Base-by-base conservation (phyloP, 2,797 vertebrate genomes). In the Sarcoramphus papa region DNA sequence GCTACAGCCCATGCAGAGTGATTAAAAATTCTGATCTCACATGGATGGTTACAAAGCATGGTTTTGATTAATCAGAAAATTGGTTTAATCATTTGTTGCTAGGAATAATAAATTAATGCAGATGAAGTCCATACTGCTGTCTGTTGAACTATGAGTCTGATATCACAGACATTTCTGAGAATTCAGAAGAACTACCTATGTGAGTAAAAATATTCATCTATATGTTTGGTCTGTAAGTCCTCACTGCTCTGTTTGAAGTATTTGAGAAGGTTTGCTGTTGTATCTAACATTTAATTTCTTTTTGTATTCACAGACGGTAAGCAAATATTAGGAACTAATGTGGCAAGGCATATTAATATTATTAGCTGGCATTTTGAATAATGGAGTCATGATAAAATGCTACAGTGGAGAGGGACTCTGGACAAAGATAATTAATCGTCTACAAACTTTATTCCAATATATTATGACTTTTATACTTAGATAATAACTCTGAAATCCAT, bases 31-130 rank as follows among this genome's bases (percentile, higher is more conserved):
- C 97, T 82, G 73, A 93, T 96, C 97, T 97, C 95, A 93, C 79
- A 93, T 0, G 16, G 79, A 81, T 85, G 75, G 90, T 97, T 98
- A 80, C 83, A 97, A 97, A 96, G 90, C 92, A 96, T 7, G 15
- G 54, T 96, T 98, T 93, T 97, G 97, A 97, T 98, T 97, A 98
- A 98, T 97, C 95, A 98, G 92, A 98, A 97, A 98, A 97, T 93
- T 95, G 88, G 95, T 97, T 97, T 98, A 96, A 98, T 97, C 67
- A 95, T 97, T 97, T 97, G 87, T 98, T 97, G 85, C 85, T 93
- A 96, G 75, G 93, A 97, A 96, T 94, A 96, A 98, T 97, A 96
- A 97, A 97, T 97, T 75, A 93, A 59, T 83, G 84, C 63, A 73
- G 93, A 94, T 93, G 64, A 97, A 90, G 59, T 96, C 85, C 77